Conservation (phyloP, 2,888 invertebrate species). For the Boloria euphrosyne region DNA sequence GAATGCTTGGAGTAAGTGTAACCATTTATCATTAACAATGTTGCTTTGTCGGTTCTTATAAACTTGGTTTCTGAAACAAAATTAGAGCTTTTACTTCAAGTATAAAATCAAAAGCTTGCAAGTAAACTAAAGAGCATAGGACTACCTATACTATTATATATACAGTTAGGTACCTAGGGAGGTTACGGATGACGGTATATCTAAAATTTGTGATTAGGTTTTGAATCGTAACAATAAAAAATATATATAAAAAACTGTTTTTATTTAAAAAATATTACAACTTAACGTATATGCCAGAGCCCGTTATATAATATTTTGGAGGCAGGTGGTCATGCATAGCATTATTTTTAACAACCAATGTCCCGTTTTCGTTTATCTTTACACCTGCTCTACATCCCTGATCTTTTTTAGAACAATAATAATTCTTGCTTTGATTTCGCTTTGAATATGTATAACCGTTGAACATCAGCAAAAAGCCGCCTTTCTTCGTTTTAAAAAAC, state of each 20-base stretch:
- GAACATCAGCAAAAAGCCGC: constrained; percentile 21
- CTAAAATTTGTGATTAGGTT: too few species aligned
- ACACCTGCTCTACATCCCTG: constrained; percentile 48
- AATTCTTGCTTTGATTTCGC: constrained; percentile 32
- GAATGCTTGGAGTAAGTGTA: constrained; percentile 26
- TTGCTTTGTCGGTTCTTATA: constrained; percentile 19
- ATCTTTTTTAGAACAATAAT: constrained; percentile 48
- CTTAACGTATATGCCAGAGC: constrained; percentile 38
- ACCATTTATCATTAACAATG: constrained; percentile 27
- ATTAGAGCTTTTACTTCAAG: not conserved
- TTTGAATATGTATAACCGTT: constrained; percentile 44
- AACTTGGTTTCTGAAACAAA: constrained; percentile 23
- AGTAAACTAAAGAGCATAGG: too few species aligned
- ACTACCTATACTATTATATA: too few species aligned
- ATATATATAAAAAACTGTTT: not conserved
- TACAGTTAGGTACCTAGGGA: too few species aligned
- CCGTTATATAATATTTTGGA: constrained; percentile 41
- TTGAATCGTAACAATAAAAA: not conserved
- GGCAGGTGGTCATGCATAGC: constrained; percentile 42
- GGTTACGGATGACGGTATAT: too few species aligned
- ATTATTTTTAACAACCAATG: constrained; percentile 34
- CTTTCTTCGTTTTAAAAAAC: constrained; percentile 28
- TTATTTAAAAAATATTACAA: constrained; percentile 24
- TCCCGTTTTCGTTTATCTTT: constrained; percentile 41
- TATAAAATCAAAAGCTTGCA: not conserved